Evolutionary conservation across 2,113 vertebrate species (phyloP).

Genomic region (Ceuthmochares aereus): DNA sequence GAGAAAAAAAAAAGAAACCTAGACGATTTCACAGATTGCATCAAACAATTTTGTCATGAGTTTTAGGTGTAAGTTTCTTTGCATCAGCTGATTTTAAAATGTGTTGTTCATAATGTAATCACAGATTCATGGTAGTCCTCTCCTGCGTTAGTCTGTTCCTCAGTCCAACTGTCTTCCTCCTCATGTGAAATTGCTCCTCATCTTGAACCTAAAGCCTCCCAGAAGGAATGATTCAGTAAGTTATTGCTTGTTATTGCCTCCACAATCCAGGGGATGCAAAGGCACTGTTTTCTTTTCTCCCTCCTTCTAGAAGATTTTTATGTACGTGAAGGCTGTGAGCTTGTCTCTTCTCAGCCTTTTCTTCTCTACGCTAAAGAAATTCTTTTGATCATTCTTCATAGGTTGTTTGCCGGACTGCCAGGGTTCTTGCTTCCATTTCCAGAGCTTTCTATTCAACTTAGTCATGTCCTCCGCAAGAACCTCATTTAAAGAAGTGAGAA

Average conservation of each 20-base stretch:
- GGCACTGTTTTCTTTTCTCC: not conserved
- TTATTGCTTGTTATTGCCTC: not conserved
- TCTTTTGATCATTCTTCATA: not conserved
- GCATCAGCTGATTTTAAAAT: not conserved
- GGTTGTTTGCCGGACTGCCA: not conserved
- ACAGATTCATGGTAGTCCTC: not conserved
- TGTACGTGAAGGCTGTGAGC: not conserved
- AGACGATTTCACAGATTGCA: not conserved
- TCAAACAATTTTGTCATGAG: not conserved
- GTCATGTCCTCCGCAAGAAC: rapidly evolving
- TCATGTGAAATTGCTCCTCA: not conserved
- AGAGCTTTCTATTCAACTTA: not conserved
- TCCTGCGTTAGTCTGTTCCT: not conserved
- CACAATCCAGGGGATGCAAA: not conserved
- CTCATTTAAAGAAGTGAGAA: not conserved
- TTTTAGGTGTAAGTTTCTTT: not conserved
- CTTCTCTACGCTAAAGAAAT: not conserved
- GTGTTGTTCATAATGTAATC: not conserved
- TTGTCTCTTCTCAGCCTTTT: not conserved
- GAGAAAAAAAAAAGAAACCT: too few relatives aligned
- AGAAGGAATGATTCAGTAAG: not conserved
- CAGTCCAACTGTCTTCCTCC: not conserved
- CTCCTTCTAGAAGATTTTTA: not conserved
- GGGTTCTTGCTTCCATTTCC: not conserved
- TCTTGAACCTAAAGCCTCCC: not conserved